Evolutionary conservation across 2,113 vertebrate species (phyloP).

Genomic region (Ranitomeya imitator): DNA sequence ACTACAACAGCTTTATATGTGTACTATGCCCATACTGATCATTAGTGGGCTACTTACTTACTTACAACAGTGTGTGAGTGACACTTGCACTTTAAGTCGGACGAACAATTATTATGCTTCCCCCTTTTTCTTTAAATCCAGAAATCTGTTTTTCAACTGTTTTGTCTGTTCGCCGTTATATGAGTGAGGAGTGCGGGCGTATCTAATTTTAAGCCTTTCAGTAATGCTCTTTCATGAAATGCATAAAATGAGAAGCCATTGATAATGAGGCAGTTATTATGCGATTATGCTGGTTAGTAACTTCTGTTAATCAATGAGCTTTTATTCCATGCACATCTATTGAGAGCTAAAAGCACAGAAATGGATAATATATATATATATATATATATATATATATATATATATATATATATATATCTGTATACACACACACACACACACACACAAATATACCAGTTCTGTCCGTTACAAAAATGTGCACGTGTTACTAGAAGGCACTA

Average conservation of each 20-base stretch:
- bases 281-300: conserved; percentile 3
- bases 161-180: neutral
- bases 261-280: conserved; percentile 3
- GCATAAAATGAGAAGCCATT: conserved; percentile 14
- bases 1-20: neutral
- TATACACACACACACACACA: neutral
- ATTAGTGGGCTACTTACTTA: neutral
- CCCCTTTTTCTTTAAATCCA: neutral
- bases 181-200: neutral
- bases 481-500: neutral
- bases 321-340: conserved; percentile 8
- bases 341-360: neutral
- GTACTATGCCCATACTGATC: neutral
- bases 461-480: neutral
- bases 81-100: neutral
- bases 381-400: no score
- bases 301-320: neutral
- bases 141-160: conserved; percentile 1
- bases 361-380: neutral
- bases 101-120: neutral
- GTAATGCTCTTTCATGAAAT: conserved; percentile 13
- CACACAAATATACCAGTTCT: neutral
- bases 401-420: no score
- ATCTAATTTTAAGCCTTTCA: conserved; percentile 24
- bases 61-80: neutral